Base-by-base conservation (phyloP, 2,797 vertebrate species). In the Centropyge bicolor region DNA sequence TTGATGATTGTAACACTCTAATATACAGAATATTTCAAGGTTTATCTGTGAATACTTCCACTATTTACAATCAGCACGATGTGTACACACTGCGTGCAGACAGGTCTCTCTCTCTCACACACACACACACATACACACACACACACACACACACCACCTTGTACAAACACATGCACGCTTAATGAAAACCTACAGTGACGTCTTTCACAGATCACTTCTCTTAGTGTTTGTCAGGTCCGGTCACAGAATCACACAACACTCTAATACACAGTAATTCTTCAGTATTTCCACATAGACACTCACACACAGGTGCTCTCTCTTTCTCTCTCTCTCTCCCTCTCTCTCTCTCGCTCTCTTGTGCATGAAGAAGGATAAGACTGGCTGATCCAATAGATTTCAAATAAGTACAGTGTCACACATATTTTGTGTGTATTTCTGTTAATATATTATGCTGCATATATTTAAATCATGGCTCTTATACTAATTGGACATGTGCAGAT, bases 21-120 rank as follows among this genome's bases (percentile, higher is more conserved):
- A 87, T 91, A 86, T 90, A 91, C 88, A 84, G 70, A 43, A 87
- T 86, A 89, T 59, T 83, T 89, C 85, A 86, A 91, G 85, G 80
- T 91, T 89, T 74, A 83, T 85, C 78, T 89, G 78, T 88, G 80
- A 88, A 81, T 83, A 89, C 77, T 82, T 84, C 74, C 80, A 91
- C 55, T 92, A 92, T 94, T 91, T 93, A 93, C 91, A 90, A 31
- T 80, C 40, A 89, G 78, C 86, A 91, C 86, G 52, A 91, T 78
- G 87, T 74, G 20, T 59, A 83, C 69, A 74, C 73, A 62, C 73
- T 24, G 64, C 20, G 48, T 71, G 74, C 79, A 49, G 24, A 66
- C 67, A 8, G 60, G 56, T 68, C 74, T 31, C 63, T 14, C 49
- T 12, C 67, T 43, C 59, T 49, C 72, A 52, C 72, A 71, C 76